These are phyloP conservation scores for Vandiemenella viatica DNA, from an alignment of 2,888 invertebrate species.

Conservation along the genomic window DNA sequence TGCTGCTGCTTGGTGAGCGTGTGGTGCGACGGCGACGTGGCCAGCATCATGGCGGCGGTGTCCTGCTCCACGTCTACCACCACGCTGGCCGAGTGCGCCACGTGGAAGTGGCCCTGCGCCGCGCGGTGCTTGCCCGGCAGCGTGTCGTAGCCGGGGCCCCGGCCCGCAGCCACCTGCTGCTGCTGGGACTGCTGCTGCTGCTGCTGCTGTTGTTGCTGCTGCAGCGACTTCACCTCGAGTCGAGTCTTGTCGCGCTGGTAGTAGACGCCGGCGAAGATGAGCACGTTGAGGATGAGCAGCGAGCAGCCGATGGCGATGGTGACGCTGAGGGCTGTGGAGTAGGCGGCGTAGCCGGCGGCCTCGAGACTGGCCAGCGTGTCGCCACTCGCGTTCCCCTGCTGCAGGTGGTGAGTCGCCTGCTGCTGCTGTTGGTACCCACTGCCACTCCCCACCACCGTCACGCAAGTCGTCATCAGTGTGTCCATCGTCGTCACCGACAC, in stretches of 20 bases:
- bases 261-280: slow-evolving; percentile 73
- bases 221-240: slow-evolving; percentile 59
- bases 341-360: slow-evolving; percentile 60
- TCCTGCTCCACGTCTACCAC: slow-evolving; percentile 74
- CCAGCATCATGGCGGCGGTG: slow-evolving; percentile 34
- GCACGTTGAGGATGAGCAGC: slow-evolving; percentile 60
- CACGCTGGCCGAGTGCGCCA: slow-evolving; percentile 61
- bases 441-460: slow-evolving; percentile 35
- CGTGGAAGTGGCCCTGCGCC: slow-evolving; percentile 43
- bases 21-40: slow-evolving; percentile 6
- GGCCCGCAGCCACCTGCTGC: slow-evolving; percentile 33
- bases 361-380: slow-evolving; percentile 66
- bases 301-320: slow-evolving; percentile 72
- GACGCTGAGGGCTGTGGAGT: slow-evolving; percentile 59
- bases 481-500: slow-evolving; percentile 43
- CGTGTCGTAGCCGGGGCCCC: slow-evolving; percentile 38
- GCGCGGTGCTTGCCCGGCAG: slow-evolving; percentile 49
- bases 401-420: slow-evolving; percentile 37
- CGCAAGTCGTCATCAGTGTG: slow-evolving; percentile 54
- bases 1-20: slow-evolving; percentile 8
- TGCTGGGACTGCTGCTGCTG: slow-evolving; percentile 41
- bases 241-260: slow-evolving; percentile 65
- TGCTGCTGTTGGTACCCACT: slow-evolving; percentile 34
- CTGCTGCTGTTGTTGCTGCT: slow-evolving; percentile 55
- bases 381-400: slow-evolving; percentile 16